Percentiles rank a stretch among this genome's conserved stretches.
Conservation (phyloP, 2,888 invertebrate genomes). For the Neoitamus cyanurus region DNA sequence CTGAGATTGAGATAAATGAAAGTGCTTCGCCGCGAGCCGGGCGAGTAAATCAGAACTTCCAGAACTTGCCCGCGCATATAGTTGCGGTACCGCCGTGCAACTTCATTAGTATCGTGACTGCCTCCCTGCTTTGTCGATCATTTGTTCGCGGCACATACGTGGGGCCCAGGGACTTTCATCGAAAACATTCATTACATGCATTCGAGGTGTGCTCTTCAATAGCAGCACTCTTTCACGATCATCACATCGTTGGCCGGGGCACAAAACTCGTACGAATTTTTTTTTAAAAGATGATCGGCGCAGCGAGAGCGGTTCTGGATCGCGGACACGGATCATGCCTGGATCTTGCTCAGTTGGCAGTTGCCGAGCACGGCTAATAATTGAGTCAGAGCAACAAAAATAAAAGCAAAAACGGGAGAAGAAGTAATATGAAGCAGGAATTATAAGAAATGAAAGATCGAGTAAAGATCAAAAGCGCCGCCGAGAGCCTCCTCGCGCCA, state of each 20-base stretch:
- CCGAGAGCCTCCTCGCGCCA: slow-evolving; percentile 49
- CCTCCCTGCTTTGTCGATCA: slow-evolving; percentile 9
- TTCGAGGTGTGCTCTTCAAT: not conserved
- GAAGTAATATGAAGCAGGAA: slow-evolving; percentile 38
- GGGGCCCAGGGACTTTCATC: slow-evolving; percentile 15
- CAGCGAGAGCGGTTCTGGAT: not conserved
- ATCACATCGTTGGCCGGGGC: not conserved
- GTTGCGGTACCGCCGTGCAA: not conserved
- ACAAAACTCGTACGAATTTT: not conserved
- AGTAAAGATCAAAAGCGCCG: slow-evolving; percentile 51
- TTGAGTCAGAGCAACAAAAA: slow-evolving; percentile 18
- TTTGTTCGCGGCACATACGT: not conserved
- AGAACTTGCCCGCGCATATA: not conserved
- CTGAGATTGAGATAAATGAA: not conserved
- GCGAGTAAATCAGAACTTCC: not conserved
- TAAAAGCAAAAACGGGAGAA: slow-evolving; percentile 28
- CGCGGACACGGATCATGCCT: not conserved
- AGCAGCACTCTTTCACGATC: slow-evolving; percentile 23
- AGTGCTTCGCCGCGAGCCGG: not conserved
- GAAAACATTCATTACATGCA: slow-evolving; percentile 8
- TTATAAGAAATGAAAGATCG: slow-evolving; percentile 47
- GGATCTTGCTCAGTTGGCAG: not conserved
- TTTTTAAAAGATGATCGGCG: not conserved
- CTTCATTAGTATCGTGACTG: slow-evolving; percentile 8
- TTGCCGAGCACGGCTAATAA: slow-evolving; percentile 35